Percentiles rank a stretch among this genome's conserved stretches.
Evolutionary conservation across 2,797 vertebrate genomes (phyloP).

Genomic region (Dendrocincla tyrannina): DNA sequence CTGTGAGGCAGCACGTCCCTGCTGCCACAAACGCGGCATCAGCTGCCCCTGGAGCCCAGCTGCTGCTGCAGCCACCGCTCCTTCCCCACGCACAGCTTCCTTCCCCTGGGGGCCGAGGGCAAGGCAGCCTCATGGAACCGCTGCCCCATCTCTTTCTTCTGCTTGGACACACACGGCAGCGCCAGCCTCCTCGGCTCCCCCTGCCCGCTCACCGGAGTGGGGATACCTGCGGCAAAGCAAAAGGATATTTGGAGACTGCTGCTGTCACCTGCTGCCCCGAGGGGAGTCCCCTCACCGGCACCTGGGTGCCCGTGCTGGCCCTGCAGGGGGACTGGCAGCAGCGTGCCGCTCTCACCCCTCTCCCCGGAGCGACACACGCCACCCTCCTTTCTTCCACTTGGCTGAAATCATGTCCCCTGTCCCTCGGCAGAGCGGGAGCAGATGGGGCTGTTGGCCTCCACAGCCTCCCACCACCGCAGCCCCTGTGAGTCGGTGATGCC

Average conservation of each 20-base stretch:
- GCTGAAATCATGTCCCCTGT: neutral
- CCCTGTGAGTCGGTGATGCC: neutral
- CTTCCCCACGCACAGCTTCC: neutral
- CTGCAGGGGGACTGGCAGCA: neutral
- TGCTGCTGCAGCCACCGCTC: neutral
- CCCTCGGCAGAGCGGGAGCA: neutral
- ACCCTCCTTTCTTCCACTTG: neutral
- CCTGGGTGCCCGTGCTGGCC: neutral
- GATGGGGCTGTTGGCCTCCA: neutral
- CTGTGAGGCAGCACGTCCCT: neutral
- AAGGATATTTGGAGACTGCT: neutral
- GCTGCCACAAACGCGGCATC: neutral
- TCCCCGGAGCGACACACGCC: neutral
- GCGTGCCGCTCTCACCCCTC: neutral
- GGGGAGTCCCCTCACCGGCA: neutral
- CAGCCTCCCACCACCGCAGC: neutral
- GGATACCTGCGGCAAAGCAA: neutral
- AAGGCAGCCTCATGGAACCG: neutral
- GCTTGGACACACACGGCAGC: neutral
- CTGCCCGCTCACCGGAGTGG: fast-evolving
- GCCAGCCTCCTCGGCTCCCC: neutral
- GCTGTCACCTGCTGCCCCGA: neutral
- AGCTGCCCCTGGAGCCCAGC: conserved; percentile 25
- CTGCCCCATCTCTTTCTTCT: neutral
- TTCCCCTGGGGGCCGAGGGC: neutral